phyloP scores from a whole-genome alignment of 2,888 invertebrate species.

The Physocephala rufipes region DNA sequence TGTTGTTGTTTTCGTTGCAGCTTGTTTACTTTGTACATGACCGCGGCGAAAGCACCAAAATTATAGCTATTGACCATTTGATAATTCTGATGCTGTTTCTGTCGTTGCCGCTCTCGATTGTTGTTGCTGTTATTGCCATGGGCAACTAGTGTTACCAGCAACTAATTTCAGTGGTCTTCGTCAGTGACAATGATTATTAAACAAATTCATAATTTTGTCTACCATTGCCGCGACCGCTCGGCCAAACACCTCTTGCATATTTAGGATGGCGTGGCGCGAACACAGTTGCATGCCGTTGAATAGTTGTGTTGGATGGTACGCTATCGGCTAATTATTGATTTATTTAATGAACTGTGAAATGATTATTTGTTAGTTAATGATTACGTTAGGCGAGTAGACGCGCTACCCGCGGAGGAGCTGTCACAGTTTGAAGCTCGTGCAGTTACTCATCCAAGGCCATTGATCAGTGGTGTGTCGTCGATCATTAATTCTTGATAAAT shows the following conservation, averaged over 20 bases:
- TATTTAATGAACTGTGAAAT: neutral
- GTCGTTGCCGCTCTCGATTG: no score
- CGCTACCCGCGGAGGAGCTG: no score
- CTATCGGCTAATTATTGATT: neutral
- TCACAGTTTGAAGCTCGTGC: no score
- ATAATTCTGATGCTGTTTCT: no score
- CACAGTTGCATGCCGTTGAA: no score
- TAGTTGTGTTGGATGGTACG: neutral
- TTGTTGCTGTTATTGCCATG: no score
- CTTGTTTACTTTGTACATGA: neutral
- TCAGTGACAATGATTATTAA: neutral
- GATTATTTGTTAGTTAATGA: neutral
- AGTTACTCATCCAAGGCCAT: no score
- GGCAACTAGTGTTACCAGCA: neutral
- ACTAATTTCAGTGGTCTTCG: neutral
- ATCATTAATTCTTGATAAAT: no score
- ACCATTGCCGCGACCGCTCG: conserved; percentile 5
- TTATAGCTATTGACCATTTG: neutral
- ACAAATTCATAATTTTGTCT: neutral
- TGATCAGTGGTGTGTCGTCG: no score
- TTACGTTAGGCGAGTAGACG: no score
- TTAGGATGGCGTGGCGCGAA: no score
- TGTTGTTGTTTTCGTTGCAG: neutral
- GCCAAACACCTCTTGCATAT: no score
- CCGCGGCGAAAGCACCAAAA: neutral